phyloP scores from a whole-genome alignment of 2,797 vertebrate species.

The Halcyon smyrnensis region DNA sequence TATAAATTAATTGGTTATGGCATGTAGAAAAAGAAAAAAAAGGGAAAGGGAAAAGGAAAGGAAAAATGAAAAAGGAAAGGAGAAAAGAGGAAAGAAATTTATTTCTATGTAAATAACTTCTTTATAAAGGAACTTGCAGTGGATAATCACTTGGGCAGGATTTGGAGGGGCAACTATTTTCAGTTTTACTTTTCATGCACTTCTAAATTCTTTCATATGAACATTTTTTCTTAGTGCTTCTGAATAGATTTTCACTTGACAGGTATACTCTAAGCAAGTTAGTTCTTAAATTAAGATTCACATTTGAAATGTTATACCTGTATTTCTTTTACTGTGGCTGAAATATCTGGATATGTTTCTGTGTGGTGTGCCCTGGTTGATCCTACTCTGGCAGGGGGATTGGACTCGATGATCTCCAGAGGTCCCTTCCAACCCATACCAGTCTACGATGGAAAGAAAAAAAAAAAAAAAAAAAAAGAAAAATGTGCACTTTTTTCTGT shows the following conservation, averaged over 20 bases:
- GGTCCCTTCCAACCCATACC: too few species aligned
- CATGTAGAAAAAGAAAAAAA: background rate
- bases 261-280: background rate
- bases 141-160: background rate
- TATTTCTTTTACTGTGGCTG: background rate
- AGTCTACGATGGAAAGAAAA: background rate
- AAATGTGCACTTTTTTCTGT: background rate
- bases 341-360: background rate
- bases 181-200: background rate
- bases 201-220: background rate
- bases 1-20: background rate
- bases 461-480: too few species aligned
- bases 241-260: background rate
- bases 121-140: background rate
- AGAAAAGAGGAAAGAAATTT: too few species aligned
- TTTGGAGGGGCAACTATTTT: background rate
- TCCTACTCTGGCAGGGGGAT: too few species aligned
- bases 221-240: background rate
- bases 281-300: background rate
- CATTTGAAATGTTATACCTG: background rate
- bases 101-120: background rate
- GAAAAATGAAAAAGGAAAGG: background rate
- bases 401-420: too few species aligned
- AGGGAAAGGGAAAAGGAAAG: background rate
- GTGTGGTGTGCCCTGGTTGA: too few species aligned